Conservation (phyloP, 2,797 vertebrate genomes). For the Hafferia zeledoni region DNA sequence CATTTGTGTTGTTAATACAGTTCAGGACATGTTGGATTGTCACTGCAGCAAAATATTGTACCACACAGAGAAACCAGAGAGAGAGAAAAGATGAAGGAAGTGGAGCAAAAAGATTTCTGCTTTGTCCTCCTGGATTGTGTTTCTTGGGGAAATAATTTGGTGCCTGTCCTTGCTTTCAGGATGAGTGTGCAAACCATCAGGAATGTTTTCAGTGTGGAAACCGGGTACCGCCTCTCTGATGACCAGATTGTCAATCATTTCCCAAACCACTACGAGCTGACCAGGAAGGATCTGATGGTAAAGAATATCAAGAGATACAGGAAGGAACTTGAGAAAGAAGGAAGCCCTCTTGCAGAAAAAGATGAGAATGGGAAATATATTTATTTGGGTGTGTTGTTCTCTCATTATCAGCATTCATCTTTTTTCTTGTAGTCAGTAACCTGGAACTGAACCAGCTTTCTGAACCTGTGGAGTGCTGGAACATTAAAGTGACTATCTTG, state of each 20-base stretch:
- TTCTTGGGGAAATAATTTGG: background rate
- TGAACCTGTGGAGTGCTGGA: background rate
- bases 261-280: constrained; percentile 97
- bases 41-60: background rate
- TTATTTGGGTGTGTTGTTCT: constrained; percentile 85
- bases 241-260: constrained; percentile 99
- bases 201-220: constrained; percentile 95
- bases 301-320: constrained; percentile 98
- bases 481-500: background rate
- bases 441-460: background rate
- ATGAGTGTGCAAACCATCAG: constrained; percentile 98
- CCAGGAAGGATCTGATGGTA: constrained; percentile 97
- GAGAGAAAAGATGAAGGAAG: background rate
- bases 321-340: constrained; percentile 94
- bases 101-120: background rate
- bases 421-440: background rate
- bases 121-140: background rate
- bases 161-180: constrained; percentile 75
- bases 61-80: background rate
- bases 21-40: background rate
- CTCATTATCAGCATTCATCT: background rate
- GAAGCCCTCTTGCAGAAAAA: constrained; percentile 92
- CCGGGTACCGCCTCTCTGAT: constrained; percentile 94
- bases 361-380: constrained; percentile 97
- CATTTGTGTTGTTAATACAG: background rate